phyloP scores from a whole-genome alignment of 2,797 vertebrate genomes.

The Gephyroberyx darwinii region DNA sequence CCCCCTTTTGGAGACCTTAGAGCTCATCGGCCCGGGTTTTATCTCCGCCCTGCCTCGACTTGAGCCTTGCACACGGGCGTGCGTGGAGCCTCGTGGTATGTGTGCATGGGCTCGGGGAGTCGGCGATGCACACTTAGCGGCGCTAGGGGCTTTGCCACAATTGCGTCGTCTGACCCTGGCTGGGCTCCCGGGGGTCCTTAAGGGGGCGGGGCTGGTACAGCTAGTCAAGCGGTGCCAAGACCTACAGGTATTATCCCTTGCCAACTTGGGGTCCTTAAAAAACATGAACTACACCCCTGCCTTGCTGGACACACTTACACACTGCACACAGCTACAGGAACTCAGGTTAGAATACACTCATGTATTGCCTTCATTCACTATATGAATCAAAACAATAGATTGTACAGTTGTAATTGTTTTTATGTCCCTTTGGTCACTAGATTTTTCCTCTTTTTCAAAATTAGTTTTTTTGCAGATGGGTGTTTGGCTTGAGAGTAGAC shows the following conservation, averaged over 20 bases:
- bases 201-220: conserved; percentile 88
- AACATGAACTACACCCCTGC: conserved; percentile 88
- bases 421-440: not conserved
- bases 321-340: conserved; percentile 83
- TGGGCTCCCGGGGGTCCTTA: conserved; percentile 90
- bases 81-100: conserved; percentile 86
- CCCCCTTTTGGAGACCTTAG: conserved; percentile 86
- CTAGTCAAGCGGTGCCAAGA: conserved; percentile 87
- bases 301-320: conserved; percentile 88
- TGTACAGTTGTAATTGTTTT: too few relatives aligned
- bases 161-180: conserved; percentile 90
- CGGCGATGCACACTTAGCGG: conserved; percentile 88
- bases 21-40: conserved; percentile 93
- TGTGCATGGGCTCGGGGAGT: conserved; percentile 88
- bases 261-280: conserved; percentile 92
- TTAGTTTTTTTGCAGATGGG: not conserved
- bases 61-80: conserved; percentile 88
- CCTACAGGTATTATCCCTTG: conserved; percentile 88
- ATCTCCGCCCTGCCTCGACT: conserved; percentile 94
- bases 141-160: conserved; percentile 84
- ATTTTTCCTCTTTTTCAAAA: not conserved
- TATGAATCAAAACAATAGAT: too few relatives aligned
- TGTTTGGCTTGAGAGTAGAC: not conserved
- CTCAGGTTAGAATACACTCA: conserved; percentile 69
- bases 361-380: not conserved